Base-by-base conservation (phyloP, 2,888 invertebrate genomes). In the Euplagia quadripunctaria region DNA sequence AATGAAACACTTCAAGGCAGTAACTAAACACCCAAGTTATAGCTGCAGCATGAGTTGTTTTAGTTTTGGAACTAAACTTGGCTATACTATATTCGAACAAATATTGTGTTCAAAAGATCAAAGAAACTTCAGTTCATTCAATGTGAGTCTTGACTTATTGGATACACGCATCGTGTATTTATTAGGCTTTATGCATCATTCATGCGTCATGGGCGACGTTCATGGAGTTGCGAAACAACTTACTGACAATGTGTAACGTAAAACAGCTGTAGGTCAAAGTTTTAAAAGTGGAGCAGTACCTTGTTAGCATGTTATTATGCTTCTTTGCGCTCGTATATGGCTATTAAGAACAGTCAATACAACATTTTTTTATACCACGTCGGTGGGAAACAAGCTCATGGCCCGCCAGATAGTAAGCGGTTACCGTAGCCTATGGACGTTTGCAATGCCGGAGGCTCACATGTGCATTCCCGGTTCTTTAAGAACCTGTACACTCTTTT, bases 191-290 rank as follows among this genome's bases (percentile, higher is more conserved):
- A 52, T 67, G 52, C 51, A 52, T 52, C n/a, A 31, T 51, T 41
- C 52, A 52, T 67, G 52, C n/a, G 41, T 41, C 41, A 31, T 20
- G 52, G 11, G 52, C 42, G 41, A 67, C 52, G 41, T 52, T 41
- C 41, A 51, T 46, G 67, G 9, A 64, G 42, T 42, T 64, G 64
- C 64, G 64, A 64, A 42, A 64, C 64, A 41, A 52, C 51, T 14
- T 66, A 51, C 7, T 67, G 20, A 1, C 65, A 41, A 46, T 51
- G 17, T 66, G 46, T 58, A 66, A 71, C 65, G 58, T 55, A 31
- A 71, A 71, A 71, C 66, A 71, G 71, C 71, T 61, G 71, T 66
- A 41, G 41, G 3, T 46, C 6, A 46, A 6, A 17, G 11, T 20
- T 31, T 31, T 6, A 55, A 31, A 61, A 61, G 31, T 61, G 14